phyloP scores from a whole-genome alignment of 53 echinoderm and acorn worm genomes.

The Hippasteria phrygiana region DNA sequence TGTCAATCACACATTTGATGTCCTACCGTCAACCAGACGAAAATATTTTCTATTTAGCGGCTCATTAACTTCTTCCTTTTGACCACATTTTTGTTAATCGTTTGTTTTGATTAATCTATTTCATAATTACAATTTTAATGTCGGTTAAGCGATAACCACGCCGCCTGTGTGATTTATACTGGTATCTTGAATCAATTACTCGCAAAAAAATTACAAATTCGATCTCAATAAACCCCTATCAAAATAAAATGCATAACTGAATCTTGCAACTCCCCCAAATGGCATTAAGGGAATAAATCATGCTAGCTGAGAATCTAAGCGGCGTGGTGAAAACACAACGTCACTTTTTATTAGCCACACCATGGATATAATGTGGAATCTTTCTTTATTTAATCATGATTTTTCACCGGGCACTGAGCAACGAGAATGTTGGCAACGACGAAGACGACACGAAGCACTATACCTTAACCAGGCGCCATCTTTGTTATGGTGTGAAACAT shows the following conservation, averaged over 20 bases:
- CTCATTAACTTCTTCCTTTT: too few relatives aligned
- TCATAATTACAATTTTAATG: background rate
- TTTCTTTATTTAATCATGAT: conserved; percentile 46
- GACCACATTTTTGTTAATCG: too few relatives aligned
- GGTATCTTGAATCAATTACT: background rate
- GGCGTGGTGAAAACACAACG: conserved; percentile 56
- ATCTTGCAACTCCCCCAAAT: conserved; percentile 8
- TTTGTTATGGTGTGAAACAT: conserved; percentile 23
- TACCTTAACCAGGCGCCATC: conserved; percentile 29
- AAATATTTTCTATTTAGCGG: too few relatives aligned
- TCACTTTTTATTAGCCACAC: conserved; percentile 58
- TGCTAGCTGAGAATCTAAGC: background rate
- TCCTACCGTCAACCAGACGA: too few relatives aligned
- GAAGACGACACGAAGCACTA: conserved; percentile 8
- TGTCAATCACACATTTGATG: too few relatives aligned
- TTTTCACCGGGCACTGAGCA: conserved; percentile 36
- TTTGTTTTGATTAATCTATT: background rate
- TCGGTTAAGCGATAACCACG: too few relatives aligned
- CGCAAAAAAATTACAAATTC: conserved; percentile 14
- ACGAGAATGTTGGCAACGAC: conserved; percentile 10
- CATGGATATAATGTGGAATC: conserved; percentile 24
- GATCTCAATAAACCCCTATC: conserved; percentile 46
- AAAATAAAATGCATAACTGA: background rate
- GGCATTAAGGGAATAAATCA: conserved; percentile 33
- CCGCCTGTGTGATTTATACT: background rate